Evolutionary conservation across 2,888 invertebrate species (phyloP).

Genomic region (Dryomyza anilis): DNA sequence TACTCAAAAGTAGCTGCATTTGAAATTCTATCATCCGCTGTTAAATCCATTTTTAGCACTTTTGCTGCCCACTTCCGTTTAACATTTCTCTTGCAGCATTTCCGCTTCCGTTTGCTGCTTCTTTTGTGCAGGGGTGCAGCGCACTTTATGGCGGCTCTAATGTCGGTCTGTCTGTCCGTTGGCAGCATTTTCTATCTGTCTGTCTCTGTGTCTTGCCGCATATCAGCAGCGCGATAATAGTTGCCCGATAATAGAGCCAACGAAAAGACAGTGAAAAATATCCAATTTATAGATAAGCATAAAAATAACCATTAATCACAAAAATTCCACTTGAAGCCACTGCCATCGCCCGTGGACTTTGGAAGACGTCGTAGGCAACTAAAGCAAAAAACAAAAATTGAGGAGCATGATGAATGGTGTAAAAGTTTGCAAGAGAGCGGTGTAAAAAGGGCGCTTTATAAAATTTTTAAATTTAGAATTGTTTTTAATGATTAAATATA

Average conservation of each 20-base stretch:
- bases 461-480: no score
- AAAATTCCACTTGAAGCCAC: slow-evolving; percentile 23
- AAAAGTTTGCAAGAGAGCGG: no score
- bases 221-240: slow-evolving; percentile 26
- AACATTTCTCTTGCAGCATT: neutral
- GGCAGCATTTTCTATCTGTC: neutral
- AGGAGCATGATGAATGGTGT: no score
- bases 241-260: slow-evolving; percentile 33
- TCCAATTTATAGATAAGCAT: slow-evolving; percentile 39
- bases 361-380: neutral
- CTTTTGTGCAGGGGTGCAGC: neutral
- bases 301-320: slow-evolving; percentile 41
- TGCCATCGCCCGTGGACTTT: no score
- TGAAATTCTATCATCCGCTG: neutral
- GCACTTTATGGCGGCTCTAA: neutral
- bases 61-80: neutral
- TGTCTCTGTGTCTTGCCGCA: neutral
- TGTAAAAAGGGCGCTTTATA: no score
- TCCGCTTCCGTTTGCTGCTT: neutral
- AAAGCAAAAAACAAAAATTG: neutral
- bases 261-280: slow-evolving; percentile 40
- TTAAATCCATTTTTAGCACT: neutral
- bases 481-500: no score
- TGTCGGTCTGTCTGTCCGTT: neutral
- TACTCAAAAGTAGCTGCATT: no score